Percentiles rank a stretch among this genome's conserved stretches.
Conservation (phyloP, 1,140 invertebrate genomes). For the Teleogryllus occipitalis region DNA sequence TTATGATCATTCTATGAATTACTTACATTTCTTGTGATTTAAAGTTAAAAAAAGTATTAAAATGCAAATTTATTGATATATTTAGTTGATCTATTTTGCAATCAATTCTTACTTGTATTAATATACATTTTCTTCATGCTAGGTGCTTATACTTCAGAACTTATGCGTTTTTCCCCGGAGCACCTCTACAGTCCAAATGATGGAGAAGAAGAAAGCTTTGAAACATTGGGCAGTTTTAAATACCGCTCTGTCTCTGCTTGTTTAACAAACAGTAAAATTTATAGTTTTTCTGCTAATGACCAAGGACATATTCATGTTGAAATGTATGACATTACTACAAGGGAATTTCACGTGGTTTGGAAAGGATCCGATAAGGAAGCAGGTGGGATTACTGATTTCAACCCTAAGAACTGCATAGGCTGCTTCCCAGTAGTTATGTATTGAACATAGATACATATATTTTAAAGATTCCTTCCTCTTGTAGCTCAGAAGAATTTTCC, state of each 20-base stretch:
- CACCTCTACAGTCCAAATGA: not conserved
- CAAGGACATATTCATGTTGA: constrained; percentile 24
- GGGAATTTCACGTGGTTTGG: constrained; percentile 25
- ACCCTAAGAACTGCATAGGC: constrained; percentile 22
- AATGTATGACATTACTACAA: constrained; percentile 24
- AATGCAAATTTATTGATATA: not conserved
- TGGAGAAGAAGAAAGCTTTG: constrained; percentile 14
- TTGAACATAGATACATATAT: constrained; percentile 1
- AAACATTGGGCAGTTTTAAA: constrained; percentile 27
- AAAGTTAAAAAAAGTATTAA: too few relatives aligned
- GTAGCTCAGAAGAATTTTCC: too few relatives aligned
- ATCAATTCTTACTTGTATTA: not conserved
- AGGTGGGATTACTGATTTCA: constrained; percentile 22
- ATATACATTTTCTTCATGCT: constrained; percentile 11
- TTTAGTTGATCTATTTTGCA: too few relatives aligned
- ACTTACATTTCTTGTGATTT: too few relatives aligned
- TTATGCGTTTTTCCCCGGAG: constrained; percentile 25
- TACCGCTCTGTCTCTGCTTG: constrained; percentile 27
- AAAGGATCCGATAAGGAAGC: constrained; percentile 18
- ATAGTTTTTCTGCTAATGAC: constrained; percentile 26
- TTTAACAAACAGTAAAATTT: constrained; percentile 26
- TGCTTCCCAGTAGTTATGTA: constrained; percentile 24
- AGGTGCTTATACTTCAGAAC: constrained; percentile 23
- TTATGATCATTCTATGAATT: too few relatives aligned
- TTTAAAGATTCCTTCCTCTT: not conserved